These are phyloP conservation scores for Sebastes itinus DNA, from an alignment of 2,797 vertebrate genomes.

Conservation along the genomic window DNA sequence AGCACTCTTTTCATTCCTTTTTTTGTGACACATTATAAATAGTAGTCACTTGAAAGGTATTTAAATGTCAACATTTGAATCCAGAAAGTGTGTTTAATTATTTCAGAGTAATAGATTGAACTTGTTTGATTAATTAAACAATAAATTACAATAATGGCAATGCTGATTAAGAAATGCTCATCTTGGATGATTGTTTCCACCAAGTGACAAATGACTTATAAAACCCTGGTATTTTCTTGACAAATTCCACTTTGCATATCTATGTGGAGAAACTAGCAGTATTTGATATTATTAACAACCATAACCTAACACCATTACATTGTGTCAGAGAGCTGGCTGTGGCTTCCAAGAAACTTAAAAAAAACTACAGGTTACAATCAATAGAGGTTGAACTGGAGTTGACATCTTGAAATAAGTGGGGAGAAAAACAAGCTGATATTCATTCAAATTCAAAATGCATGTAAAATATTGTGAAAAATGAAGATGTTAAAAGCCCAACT, in stretches of 20 bases:
- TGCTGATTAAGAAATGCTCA: not conserved
- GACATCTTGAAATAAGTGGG: not conserved
- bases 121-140: not conserved
- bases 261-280: not conserved
- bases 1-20: not conserved
- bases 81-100: not conserved
- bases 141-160: not conserved
- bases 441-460: not conserved
- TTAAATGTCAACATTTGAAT: not conserved
- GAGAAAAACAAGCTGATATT: not conserved
- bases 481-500: constrained; percentile 45
- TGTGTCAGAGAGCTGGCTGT: not conserved
- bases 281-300: not conserved
- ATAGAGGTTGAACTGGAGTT: not conserved
- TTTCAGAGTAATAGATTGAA: not conserved
- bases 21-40: not conserved
- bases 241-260: not conserved
- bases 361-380: not conserved
- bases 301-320: not conserved
- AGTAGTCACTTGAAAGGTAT: not conserved
- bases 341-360: not conserved
- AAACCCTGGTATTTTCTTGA: not conserved
- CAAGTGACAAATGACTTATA: not conserved
- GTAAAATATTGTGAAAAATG: not conserved
- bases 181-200: not conserved